Percentiles rank a stretch among this genome's conserved stretches.
These are phyloP conservation scores for Sapayoa aenigma DNA, from an alignment of 2,113 vertebrate genomes.

Conservation along the genomic window DNA sequence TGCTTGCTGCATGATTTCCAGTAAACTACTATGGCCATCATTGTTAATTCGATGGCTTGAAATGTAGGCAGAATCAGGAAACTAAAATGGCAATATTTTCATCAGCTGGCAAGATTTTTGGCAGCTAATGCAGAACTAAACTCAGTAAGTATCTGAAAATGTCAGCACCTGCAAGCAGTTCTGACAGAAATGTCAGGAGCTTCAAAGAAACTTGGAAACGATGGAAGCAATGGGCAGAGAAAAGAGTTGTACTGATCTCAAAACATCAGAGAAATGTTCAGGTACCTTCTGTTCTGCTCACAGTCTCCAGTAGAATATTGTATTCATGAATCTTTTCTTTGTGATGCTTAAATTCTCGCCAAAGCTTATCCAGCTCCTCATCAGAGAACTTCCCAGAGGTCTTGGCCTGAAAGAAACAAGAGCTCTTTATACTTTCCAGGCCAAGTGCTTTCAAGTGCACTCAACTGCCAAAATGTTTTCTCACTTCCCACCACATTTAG, in stretches of 20 bases:
- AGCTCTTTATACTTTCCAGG: neutral
- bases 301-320: conserved; percentile 85
- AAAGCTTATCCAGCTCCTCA: conserved; percentile 86
- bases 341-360: conserved; percentile 91
- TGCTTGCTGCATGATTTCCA: neutral
- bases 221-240: neutral
- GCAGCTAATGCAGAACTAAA: neutral
- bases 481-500: neutral
- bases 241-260: neutral
- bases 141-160: neutral
- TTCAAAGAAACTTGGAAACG: neutral
- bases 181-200: neutral
- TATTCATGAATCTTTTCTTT: conserved; percentile 90
- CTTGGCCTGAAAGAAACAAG: conserved; percentile 78
- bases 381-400: conserved; percentile 90
- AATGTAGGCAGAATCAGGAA: neutral
- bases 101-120: neutral
- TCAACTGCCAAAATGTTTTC: neutral
- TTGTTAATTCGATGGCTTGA: neutral
- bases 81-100: neutral
- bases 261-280: neutral
- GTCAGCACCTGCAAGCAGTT: neutral
- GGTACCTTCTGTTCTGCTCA: conserved; percentile 89
- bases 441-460: neutral
- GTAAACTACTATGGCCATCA: neutral